Percentiles rank a stretch among this genome's conserved stretches.
These are phyloP conservation scores for Anastrepha obliqua DNA, from an alignment of 1,140 invertebrate genomes.

Conservation along the genomic window DNA sequence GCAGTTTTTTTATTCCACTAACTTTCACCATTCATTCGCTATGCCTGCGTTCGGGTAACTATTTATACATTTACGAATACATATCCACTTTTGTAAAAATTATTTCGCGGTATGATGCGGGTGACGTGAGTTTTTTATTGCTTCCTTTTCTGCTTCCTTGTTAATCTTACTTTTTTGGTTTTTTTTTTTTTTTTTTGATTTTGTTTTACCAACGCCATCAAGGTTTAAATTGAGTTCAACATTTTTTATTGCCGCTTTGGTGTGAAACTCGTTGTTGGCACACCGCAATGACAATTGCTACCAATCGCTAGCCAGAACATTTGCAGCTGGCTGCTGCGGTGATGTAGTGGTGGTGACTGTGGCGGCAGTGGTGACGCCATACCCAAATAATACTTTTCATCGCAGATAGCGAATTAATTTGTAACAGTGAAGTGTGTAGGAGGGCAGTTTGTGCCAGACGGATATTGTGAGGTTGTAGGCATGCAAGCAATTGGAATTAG, in stretches of 20 bases:
- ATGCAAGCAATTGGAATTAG: not conserved
- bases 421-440: not conserved
- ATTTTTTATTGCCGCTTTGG: constrained; percentile 23
- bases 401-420: constrained; percentile 16
- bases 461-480: not conserved
- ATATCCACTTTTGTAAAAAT: not conserved
- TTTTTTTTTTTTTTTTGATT: not conserved
- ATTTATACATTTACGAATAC: not conserved
- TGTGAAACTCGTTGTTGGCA: constrained; percentile 37
- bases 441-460: not conserved
- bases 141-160: not conserved
- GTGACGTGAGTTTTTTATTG: not conserved
- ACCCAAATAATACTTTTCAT: not conserved
- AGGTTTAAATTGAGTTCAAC: constrained; percentile 17
- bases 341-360: not conserved
- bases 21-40: not conserved
- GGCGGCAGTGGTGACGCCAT: not conserved
- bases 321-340: not conserved
- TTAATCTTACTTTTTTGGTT: not conserved
- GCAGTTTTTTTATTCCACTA: not conserved
- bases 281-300: constrained; percentile 26
- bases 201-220: not conserved
- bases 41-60: not conserved
- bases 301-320: not conserved
- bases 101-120: not conserved